Evolutionary conservation across 2,797 vertebrate genomes (phyloP).

Genomic region (Poecilia wingei): DNA sequence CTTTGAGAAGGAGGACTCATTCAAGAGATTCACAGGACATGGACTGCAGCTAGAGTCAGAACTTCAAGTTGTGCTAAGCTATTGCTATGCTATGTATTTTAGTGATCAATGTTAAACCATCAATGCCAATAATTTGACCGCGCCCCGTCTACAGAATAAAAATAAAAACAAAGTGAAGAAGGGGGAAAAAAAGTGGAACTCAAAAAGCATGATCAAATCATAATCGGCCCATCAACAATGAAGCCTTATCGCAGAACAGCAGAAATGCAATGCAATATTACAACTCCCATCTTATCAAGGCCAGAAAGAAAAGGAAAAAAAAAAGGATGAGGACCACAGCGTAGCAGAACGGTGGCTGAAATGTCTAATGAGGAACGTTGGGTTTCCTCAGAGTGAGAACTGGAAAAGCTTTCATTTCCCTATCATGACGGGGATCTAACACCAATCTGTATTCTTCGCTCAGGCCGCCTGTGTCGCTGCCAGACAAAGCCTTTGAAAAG

Average conservation of each 20-base stretch:
- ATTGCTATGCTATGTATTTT: not conserved
- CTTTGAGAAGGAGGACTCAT: too few relatives aligned
- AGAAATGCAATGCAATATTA: slow-evolving; percentile 87
- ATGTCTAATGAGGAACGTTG: slow-evolving; percentile 86
- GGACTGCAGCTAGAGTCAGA: not conserved
- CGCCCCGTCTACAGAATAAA: not conserved
- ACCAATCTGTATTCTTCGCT: slow-evolving; percentile 95
- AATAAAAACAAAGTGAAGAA: not conserved
- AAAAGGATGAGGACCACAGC: slow-evolving; percentile 81
- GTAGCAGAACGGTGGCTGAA: slow-evolving; percentile 89
- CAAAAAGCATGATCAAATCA: slow-evolving; percentile 38
- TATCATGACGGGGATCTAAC: slow-evolving; percentile 91
- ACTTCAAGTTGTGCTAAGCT: not conserved
- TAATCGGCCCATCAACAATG: slow-evolving; percentile 62
- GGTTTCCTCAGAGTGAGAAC: slow-evolving; percentile 87
- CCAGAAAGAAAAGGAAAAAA: slow-evolving; percentile 60
- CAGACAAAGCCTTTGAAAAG: slow-evolving; percentile 96
- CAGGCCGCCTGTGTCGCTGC: slow-evolving; percentile 88
- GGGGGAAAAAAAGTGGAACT: not conserved
- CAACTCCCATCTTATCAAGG: slow-evolving; percentile 88
- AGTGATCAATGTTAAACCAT: not conserved
- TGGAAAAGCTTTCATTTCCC: slow-evolving; percentile 94
- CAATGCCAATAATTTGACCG: not conserved
- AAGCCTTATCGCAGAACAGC: slow-evolving; percentile 88
- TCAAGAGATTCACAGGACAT: not conserved